Evolutionary conservation across 2,888 invertebrate genomes (phyloP).

Genomic region (Synergus laeviventris): DNA sequence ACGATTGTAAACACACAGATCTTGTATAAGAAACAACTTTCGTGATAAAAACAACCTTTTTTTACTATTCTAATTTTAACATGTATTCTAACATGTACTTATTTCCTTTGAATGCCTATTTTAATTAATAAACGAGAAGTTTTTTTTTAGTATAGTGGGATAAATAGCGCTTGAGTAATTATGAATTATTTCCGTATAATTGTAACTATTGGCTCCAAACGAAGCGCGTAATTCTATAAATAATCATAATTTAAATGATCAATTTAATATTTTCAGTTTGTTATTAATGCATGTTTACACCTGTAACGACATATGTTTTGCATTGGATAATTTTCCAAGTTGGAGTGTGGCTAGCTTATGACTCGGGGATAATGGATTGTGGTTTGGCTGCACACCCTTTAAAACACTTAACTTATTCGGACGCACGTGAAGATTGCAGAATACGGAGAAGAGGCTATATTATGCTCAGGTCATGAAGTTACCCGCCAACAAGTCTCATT

Average conservation of each 20-base stretch:
- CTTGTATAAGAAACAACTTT: constrained; percentile 17
- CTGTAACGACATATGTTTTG: not conserved
- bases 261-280: not conserved
- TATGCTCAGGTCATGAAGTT: not conserved
- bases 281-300: too few relatives aligned
- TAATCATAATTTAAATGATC: not conserved
- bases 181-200: not conserved
- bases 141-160: not conserved
- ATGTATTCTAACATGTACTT: not conserved
- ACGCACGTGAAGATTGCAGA: not conserved
- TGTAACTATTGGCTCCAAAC: not conserved
- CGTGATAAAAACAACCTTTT: not conserved
- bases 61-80: not conserved
- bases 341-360: not conserved
- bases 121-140: not conserved
- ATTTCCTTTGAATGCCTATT: not conserved
- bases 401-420: not conserved
- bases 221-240: not conserved
- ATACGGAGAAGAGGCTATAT: not conserved
- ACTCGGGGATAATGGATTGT: not conserved
- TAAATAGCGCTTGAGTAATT: constrained; percentile 1
- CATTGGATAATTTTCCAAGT: not conserved
- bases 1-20: not conserved
- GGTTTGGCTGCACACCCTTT: not conserved
- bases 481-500: not conserved